These are phyloP conservation scores for Boulengerochromis microlepis DNA, from an alignment of 2,113 vertebrate genomes.

Conservation along the genomic window DNA sequence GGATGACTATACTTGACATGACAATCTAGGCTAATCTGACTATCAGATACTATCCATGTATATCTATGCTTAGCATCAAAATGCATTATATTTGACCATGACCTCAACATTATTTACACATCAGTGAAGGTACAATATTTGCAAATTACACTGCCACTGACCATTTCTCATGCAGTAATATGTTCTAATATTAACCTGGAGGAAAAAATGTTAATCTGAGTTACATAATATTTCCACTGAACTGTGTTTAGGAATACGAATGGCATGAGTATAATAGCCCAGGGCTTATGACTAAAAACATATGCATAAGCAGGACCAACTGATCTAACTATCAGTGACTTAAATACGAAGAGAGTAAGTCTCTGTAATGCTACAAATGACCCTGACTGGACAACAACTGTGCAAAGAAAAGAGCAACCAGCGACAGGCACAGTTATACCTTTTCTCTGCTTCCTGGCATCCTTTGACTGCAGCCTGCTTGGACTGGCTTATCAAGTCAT, in stretches of 20 bases:
- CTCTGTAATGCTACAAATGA: background rate
- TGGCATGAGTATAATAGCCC: background rate
- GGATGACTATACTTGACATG: background rate
- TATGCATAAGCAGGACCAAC: background rate
- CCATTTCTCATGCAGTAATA: background rate
- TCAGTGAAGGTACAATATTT: background rate
- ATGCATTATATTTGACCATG: background rate
- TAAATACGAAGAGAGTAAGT: background rate
- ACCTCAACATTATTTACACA: background rate
- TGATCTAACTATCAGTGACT: background rate
- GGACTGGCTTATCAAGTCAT: conserved; percentile 79
- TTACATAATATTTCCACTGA: background rate
- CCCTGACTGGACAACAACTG: background rate
- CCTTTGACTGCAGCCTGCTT: conserved; percentile 79
- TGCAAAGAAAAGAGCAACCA: background rate
- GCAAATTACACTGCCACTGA: background rate
- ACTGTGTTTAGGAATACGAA: background rate
- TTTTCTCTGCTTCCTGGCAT: conserved; percentile 52
- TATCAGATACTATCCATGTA: background rate
- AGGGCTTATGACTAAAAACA: background rate
- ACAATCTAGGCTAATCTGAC: background rate
- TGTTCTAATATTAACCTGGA: background rate
- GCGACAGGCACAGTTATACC: conserved; percentile 35
- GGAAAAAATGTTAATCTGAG: background rate
- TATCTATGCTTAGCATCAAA: background rate